phyloP scores from a whole-genome alignment of 2,888 invertebrate genomes.

The Sisyra nigra region DNA sequence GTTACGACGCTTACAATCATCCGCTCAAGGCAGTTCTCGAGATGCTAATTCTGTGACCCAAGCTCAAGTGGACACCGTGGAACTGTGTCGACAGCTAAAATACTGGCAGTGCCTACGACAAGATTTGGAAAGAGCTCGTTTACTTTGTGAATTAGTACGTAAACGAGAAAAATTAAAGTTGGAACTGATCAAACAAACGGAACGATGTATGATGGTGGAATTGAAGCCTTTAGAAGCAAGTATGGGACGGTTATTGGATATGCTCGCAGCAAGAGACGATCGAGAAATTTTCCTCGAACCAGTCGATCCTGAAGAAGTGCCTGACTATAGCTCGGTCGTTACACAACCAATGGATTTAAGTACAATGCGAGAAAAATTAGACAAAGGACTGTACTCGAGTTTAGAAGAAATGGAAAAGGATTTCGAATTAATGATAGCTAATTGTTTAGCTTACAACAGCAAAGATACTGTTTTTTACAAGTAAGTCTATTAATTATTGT shows the following conservation, averaged over 20 bases:
- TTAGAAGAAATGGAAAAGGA: slow-evolving; percentile 73
- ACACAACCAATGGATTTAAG: slow-evolving; percentile 78
- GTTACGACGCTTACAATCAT: slow-evolving; percentile 59
- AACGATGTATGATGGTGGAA: slow-evolving; percentile 65
- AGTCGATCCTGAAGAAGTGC: slow-evolving; percentile 75
- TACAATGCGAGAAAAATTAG: slow-evolving; percentile 69
- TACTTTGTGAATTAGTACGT: slow-evolving; percentile 86
- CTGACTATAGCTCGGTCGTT: slow-evolving; percentile 78
- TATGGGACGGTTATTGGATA: slow-evolving; percentile 57
- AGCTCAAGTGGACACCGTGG: slow-evolving; percentile 38
- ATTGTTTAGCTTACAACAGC: slow-evolving; percentile 89
- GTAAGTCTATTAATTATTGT: too few relatives aligned
- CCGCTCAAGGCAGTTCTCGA: slow-evolving; percentile 24
- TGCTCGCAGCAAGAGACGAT: slow-evolving; percentile 62
- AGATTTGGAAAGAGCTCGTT: slow-evolving; percentile 80
- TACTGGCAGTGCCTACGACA: slow-evolving; percentile 90
- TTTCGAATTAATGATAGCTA: slow-evolving; percentile 90
- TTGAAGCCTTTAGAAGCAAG: slow-evolving; percentile 70
- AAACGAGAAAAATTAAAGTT: slow-evolving; percentile 92
- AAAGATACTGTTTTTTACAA: slow-evolving; percentile 88
- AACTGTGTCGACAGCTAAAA: slow-evolving; percentile 71
- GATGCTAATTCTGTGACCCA: slow-evolving; percentile 9
- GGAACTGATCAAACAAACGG: slow-evolving; percentile 63
- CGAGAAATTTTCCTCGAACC: slow-evolving; percentile 86
- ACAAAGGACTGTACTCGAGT: slow-evolving; percentile 46